Conservation (phyloP, 2,113 vertebrate genomes). For the Phaetusa simplex region DNA sequence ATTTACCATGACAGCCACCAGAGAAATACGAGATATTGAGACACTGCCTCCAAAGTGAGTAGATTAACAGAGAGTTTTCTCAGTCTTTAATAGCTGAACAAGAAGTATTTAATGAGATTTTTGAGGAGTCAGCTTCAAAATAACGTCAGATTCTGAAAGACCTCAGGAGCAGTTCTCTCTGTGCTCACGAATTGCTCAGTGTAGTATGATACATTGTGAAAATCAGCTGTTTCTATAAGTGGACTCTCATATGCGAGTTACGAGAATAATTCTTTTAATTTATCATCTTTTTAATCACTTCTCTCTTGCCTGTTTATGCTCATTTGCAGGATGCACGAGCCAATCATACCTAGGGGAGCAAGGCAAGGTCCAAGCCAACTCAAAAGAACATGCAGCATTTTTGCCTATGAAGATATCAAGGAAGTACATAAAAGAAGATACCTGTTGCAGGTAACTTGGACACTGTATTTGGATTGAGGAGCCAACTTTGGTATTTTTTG, state of each 20-base stretch:
- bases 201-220: neutral
- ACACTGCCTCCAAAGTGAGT: slow-evolving; percentile 92
- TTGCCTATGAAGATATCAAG: slow-evolving; percentile 97
- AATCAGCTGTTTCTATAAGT: neutral
- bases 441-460: slow-evolving; percentile 86
- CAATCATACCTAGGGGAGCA: slow-evolving; percentile 95
- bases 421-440: slow-evolving; percentile 98
- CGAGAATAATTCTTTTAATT: neutral
- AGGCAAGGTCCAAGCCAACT: slow-evolving; percentile 94
- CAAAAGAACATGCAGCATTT: slow-evolving; percentile 96
- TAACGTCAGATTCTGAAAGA: neutral
- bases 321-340: slow-evolving; percentile 87
- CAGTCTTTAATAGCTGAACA: neutral
- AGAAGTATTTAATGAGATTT: neutral
- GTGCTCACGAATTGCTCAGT: neutral
- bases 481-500: neutral
- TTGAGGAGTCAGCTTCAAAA: neutral
- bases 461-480: neutral
- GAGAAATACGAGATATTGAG: slow-evolving; percentile 97
- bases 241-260: neutral
- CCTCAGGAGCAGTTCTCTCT: neutral
- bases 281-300: neutral
- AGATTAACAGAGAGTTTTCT: neutral
- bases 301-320: neutral
- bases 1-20: slow-evolving; percentile 95